Evolutionary conservation across 2,797 vertebrate species (phyloP), one percentile per base, ranked within the genome.

Genomic region (Danio choprae): DNA sequence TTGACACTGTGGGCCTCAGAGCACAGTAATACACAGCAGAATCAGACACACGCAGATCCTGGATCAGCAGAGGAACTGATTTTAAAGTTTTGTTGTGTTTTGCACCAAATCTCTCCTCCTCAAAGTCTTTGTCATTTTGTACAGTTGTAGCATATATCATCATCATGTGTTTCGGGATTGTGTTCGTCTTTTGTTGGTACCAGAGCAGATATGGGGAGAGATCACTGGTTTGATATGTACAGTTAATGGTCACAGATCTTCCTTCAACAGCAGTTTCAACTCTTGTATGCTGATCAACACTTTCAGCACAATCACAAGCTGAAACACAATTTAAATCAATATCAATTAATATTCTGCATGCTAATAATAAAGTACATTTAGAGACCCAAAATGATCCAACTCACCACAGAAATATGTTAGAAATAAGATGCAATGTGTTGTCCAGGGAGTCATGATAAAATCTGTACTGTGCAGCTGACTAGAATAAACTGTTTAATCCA

Each of bases 111-210:
- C 6, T 86, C 53, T 79, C 2, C 58, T 79, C 2, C 1, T 64
- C 1, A 8, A 50, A 51, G 22, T 62, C 55, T 16, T 50, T 65
- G n/a, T 75, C 81, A 1, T 72, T 43, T 5, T 74, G 44, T n/a
- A 12, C 50, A 58, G 0, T 15, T 53, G n/a, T 10, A 22, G 0
- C 9, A 76, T n/a, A 0, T 36, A 51, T 77, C 22, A 0, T 6
- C 75, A 88, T 60, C 20, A 87, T 83, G 48, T 81, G 22, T 79
- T 73, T 72, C 5, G 83, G 71, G 55, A 74, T 56, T 18, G 65
- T 62, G 7, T 16, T 80, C 7, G 74, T 9, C 44, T 16, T 56
- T 70, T 89, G 81, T 41, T 88, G 87, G 60, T 86, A 87, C 86
- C 87, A 88, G 72, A 83, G 78, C 16, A 89, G 77, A 69, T 80